Conservation (phyloP, 2,888 invertebrate genomes). For the Saturnia japonica region DNA sequence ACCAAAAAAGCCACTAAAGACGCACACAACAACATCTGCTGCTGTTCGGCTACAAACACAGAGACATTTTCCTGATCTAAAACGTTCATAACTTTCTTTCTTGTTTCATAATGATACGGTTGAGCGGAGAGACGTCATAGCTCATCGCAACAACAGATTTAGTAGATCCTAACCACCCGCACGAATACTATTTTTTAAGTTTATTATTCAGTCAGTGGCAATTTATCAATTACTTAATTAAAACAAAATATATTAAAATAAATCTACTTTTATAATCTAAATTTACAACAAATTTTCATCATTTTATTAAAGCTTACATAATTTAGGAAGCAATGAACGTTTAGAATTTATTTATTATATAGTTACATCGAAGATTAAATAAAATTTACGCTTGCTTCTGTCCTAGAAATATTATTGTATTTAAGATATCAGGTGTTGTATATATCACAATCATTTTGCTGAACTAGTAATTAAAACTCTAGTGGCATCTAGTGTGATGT, state of each 20-base stretch:
- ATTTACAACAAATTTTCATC: neutral
- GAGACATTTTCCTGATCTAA: conserved; percentile 61
- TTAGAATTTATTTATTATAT: neutral
- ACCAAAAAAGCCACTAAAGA: neutral
- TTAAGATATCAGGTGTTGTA: neutral
- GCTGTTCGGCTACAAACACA: conserved; percentile 48
- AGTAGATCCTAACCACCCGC: conserved; percentile 1
- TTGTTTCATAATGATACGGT: conserved; percentile 73
- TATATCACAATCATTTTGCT: neutral
- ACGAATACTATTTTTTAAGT: conserved; percentile 27
- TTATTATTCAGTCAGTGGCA: neutral
- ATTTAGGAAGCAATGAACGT: neutral
- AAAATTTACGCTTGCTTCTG: neutral
- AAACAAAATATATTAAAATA: neutral
- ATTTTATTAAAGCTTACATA: neutral
- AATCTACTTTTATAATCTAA: neutral
- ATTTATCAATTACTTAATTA: neutral
- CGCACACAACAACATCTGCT: conserved; percentile 23
- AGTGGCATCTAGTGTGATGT: neutral
- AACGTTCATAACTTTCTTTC: conserved; percentile 72
- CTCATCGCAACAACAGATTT: conserved; percentile 37
- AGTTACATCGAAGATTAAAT: neutral
- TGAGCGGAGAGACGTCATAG: conserved; percentile 60
- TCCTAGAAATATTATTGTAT: neutral
- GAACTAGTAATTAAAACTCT: neutral